A percentile compares a stretch with the other conserved stretches of the same genome.
Conservation (phyloP, 2,888 invertebrate species). For the Eilema griseolum region DNA sequence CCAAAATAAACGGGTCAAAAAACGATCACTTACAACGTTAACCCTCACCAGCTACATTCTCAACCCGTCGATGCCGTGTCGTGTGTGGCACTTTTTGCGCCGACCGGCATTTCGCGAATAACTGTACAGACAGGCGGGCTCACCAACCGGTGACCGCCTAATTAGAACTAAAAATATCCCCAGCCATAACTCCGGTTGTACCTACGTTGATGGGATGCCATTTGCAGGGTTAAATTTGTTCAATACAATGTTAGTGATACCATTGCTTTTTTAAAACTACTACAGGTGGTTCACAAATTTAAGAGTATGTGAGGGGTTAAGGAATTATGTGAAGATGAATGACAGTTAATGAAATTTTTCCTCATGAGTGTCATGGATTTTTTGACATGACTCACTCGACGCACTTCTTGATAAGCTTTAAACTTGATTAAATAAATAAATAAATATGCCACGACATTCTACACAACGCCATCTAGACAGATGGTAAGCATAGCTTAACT, state of each 20-base stretch:
- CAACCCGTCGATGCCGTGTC: constrained; percentile 36
- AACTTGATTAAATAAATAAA: too few species aligned
- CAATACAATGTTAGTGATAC: constrained; percentile 2
- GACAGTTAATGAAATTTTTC: too few species aligned
- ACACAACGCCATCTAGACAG: too few species aligned
- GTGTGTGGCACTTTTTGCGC: constrained; percentile 59
- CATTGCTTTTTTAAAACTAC: background rate
- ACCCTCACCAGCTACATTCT: constrained; percentile 28
- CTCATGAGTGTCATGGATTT: too few species aligned
- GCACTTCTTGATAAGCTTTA: too few species aligned
- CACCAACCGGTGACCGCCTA: constrained; percentile 32
- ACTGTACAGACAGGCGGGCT: constrained; percentile 31
- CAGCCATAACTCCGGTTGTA: constrained; percentile 19
- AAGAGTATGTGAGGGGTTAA: too few species aligned
- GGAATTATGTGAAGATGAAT: too few species aligned
- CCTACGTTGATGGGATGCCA: constrained; percentile 14
- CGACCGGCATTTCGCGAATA: constrained; percentile 54
- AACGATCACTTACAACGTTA: constrained; percentile 10
- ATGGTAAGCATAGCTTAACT: too few species aligned
- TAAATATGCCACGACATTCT: too few species aligned
- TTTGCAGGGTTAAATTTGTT: constrained; percentile 15
- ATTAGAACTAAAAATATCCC: constrained; percentile 48
- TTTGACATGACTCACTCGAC: too few species aligned
- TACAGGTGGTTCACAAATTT: background rate
- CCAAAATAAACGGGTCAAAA: background rate